Percentiles rank a stretch among this genome's conserved stretches.
Evolutionary conservation across 2,888 invertebrate species (phyloP).

Genomic region (Torymus tubicola): DNA sequence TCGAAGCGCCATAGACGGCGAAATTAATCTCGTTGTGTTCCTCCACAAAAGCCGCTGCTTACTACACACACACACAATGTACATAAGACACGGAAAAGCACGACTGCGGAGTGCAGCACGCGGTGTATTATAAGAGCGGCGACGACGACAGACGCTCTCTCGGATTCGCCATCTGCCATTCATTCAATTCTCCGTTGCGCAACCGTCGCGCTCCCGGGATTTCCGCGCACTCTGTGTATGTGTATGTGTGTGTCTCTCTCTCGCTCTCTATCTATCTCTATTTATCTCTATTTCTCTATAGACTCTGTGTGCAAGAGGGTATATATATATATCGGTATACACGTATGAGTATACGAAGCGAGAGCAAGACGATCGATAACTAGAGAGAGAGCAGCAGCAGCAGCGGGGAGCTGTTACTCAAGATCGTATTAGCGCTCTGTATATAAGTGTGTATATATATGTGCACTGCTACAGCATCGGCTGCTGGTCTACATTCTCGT

Average conservation of each 20-base stretch:
- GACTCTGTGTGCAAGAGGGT: background rate
- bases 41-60: background rate
- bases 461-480: no score
- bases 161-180: constrained; percentile 66
- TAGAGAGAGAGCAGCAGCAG: background rate
- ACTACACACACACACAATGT: no score
- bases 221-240: no score
- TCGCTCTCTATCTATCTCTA: constrained; percentile 6
- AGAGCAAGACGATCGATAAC: constrained; percentile 9
- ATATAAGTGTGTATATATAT: background rate
- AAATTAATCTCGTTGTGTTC: constrained; percentile 13
- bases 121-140: background rate
- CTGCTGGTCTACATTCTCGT: background rate
- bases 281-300: constrained; percentile 12
- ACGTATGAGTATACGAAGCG: background rate
- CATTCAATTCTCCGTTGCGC: constrained; percentile 68
- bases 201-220: constrained; percentile 65
- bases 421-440: constrained; percentile 62
- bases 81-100: no score
- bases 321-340: background rate
- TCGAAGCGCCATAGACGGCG: constrained; percentile 5
- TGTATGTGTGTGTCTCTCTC: no score
- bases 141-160: background rate
- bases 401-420: constrained; percentile 52
- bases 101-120: no score